A percentile compares a stretch with the other conserved stretches of the same genome.
Conservation (phyloP, 1,140 invertebrate genomes). For the Lasaia peninsularis region DNA sequence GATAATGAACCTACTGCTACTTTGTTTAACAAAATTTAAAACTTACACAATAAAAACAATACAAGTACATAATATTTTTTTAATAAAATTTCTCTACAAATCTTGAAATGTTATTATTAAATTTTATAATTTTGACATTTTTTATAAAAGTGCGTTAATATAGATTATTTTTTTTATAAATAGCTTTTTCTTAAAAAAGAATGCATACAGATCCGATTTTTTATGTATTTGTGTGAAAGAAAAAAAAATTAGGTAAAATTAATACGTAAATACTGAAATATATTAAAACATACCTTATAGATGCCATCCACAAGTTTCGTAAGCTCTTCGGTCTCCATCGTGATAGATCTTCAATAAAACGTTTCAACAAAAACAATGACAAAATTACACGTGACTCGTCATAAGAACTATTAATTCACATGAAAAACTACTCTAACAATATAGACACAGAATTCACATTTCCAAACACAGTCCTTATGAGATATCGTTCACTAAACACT, state of each 20-base stretch:
- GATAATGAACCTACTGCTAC: too few relatives aligned
- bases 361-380: constrained; percentile 31
- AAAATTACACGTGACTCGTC: constrained; percentile 63
- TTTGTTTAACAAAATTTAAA: too few relatives aligned
- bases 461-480: constrained; percentile 44
- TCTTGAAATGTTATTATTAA: too few relatives aligned
- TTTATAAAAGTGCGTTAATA: too few relatives aligned
- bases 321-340: constrained; percentile 92
- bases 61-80: too few relatives aligned
- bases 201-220: too few relatives aligned
- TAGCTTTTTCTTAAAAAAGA: too few relatives aligned
- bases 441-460: constrained; percentile 68
- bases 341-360: constrained; percentile 46
- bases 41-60: too few relatives aligned
- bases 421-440: constrained; percentile 58
- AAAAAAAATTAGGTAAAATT: neutral
- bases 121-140: too few relatives aligned
- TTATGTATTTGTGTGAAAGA: neutral
- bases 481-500: constrained; percentile 42
- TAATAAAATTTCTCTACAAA: too few relatives aligned
- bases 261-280: neutral
- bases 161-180: too few relatives aligned
- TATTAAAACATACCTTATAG: constrained; percentile 83
- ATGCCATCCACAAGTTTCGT: constrained; percentile 93
- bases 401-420: constrained; percentile 55